These are phyloP conservation scores for Mesitornis unicolor DNA, from an alignment of 2,113 vertebrate species.

Conservation along the genomic window DNA sequence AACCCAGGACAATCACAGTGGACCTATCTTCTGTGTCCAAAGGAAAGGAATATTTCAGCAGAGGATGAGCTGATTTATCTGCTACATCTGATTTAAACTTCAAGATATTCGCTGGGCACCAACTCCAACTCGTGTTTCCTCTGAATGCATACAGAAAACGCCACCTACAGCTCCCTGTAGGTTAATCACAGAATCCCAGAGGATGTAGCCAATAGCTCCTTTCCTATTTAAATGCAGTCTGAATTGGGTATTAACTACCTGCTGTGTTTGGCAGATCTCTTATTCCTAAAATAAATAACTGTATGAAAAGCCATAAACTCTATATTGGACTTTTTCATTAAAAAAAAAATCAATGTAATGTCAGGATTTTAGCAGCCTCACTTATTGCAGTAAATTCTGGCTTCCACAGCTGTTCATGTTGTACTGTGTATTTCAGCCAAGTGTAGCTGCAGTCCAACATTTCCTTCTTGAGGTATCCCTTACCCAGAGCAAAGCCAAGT, in stretches of 20 bases:
- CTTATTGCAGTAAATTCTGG: constrained; percentile 55
- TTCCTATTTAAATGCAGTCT: constrained; percentile 48
- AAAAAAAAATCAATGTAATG: constrained; percentile 57
- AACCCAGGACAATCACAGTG: neutral
- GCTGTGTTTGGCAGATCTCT: constrained; percentile 65
- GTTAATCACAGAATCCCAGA: constrained; percentile 51
- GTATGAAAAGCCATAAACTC: constrained; percentile 65
- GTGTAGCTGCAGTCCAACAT: constrained; percentile 48
- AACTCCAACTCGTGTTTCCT: neutral
- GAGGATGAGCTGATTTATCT: neutral
- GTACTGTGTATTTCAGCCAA: constrained; percentile 55
- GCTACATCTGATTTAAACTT: neutral
- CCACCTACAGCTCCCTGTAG: constrained; percentile 5
- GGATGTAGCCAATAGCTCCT: constrained; percentile 35
- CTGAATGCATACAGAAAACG: constrained; percentile 16
- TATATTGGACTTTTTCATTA: constrained; percentile 59
- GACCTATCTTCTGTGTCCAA: neutral
- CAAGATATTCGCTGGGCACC: neutral
- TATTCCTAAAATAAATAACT: constrained; percentile 67
- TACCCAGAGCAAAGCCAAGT: constrained; percentile 50
- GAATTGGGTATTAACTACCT: constrained; percentile 67
- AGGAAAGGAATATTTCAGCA: neutral
- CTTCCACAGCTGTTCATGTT: constrained; percentile 65
- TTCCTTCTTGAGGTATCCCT: constrained; percentile 63
- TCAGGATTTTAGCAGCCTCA: constrained; percentile 54